A percentile compares a stretch with the other conserved stretches of the same genome.
These are phyloP conservation scores for Agonopterix heracliana DNA, from an alignment of 2,888 invertebrate genomes.

Conservation along the genomic window DNA sequence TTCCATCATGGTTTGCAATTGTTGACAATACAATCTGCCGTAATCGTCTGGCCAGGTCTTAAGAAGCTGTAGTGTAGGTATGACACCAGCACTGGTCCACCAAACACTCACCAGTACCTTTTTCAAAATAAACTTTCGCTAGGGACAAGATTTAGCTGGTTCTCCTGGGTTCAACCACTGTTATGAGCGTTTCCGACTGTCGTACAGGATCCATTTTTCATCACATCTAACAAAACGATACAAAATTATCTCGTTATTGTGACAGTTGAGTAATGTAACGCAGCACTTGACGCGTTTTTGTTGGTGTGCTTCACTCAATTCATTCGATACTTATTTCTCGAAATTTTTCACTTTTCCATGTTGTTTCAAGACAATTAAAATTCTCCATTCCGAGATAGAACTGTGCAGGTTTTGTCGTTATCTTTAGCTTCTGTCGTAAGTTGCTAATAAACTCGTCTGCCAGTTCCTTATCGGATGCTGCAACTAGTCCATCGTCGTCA, in stretches of 20 bases:
- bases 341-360: constrained; percentile 4
- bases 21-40: constrained; percentile 16
- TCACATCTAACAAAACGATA: constrained; percentile 13
- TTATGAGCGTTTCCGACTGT: constrained; percentile 17
- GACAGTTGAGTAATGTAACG: constrained; percentile 13
- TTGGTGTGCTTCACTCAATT: constrained; percentile 10
- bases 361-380: constrained; percentile 16
- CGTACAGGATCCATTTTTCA: constrained; percentile 16
- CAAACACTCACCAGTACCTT: constrained; percentile 13
- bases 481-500: too few species aligned
- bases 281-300: constrained; percentile 11
- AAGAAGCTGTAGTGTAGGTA: not conserved
- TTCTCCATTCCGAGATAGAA: too few species aligned
- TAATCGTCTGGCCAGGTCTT: constrained; percentile 12
- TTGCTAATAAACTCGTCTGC: too few species aligned
- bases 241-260: constrained; percentile 10
- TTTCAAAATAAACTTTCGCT: constrained; percentile 17
- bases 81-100: constrained; percentile 10
- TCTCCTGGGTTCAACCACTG: constrained; percentile 27
- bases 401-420: too few species aligned
- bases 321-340: constrained; percentile 10
- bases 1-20: constrained; percentile 18
- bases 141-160: constrained; percentile 16
- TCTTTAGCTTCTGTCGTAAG: too few species aligned
- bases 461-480: too few species aligned